These are phyloP conservation scores for Stenichneumon culpator DNA, from an alignment of 2,888 invertebrate species.

Conservation along the genomic window DNA sequence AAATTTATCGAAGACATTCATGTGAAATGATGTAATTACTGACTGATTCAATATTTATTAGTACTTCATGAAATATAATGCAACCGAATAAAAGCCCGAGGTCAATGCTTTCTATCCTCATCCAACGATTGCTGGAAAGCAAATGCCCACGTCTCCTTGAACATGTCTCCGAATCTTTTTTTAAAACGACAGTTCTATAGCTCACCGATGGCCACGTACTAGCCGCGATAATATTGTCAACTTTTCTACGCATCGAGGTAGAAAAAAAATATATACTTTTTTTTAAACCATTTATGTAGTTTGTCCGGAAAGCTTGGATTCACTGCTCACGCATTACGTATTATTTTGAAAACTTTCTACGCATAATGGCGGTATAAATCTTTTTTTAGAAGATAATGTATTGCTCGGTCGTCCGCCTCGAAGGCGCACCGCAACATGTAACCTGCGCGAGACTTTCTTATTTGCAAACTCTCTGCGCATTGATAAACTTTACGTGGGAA, in stretches of 20 bases:
- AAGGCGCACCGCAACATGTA: neutral
- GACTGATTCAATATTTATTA: neutral
- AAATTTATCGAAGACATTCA: neutral
- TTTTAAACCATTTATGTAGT: neutral
- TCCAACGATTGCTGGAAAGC: neutral
- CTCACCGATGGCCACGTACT: neutral
- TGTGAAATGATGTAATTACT: neutral
- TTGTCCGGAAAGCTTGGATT: neutral
- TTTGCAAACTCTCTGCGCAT: conserved; percentile 17
- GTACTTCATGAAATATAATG: neutral
- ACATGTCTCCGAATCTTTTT: conserved; percentile 7
- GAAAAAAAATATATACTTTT: neutral
- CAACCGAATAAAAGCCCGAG: neutral
- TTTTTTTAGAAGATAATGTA: conserved; percentile 32
- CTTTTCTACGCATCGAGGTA: neutral
- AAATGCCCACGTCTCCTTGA: neutral
- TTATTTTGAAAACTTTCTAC: conserved; percentile 22
- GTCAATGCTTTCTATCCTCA: neutral
- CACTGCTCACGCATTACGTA: neutral
- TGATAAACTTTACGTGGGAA: conserved; percentile 31
- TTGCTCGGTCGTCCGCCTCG: neutral
- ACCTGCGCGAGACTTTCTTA: conserved; percentile 8
- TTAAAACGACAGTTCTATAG: neutral
- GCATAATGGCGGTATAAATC: neutral
- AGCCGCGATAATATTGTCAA: neutral